Base-by-base conservation (phyloP, 2,797 vertebrate species). In the Orientallactaga sibirica region DNA sequence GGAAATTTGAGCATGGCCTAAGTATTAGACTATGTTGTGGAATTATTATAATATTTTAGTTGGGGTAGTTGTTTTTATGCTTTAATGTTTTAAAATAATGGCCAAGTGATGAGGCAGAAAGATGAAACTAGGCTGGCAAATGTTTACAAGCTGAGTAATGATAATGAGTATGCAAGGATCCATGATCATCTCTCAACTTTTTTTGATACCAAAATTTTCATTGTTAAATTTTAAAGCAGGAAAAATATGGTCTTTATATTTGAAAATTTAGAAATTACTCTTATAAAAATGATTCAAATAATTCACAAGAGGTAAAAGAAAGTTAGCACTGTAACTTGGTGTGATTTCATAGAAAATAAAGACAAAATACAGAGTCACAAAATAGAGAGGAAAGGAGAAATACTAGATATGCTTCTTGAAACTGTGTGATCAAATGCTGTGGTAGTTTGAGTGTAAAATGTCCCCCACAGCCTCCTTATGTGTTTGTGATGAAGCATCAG, bases 321-420 rank as follows among this genome's bases (percentile, higher is more conserved):
- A 80, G 67, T 71, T 71, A 64, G 86, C 48, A 64, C 25, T 24
- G 43, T 79, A 52, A 29, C 61, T n/a, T 52, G 41, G 85, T 41
- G 4, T 43, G 64, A 84, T 89, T 68, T 85, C 85, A 67, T 12
- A 93, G 66, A 78, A 87, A 58, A 41, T 43, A 48, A 93, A 91
- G 86, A n/a, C 15, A 77, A 87, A 92, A 84, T 22, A 71, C 33
- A 2, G 25, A 91, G 22, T 74, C 27, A 27, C 27, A 52, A 70
- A 90, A 82, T 20, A 71, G 48, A 2, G 19, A 58, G 7, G 18
- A 41, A 48, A 15, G 66, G 33, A 1, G 5, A 41, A 41, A 55
- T 76, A 12, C 1, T 22, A 78, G n/a, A 5, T 15, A 71, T 61
- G 24, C 15, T 77, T 85, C 86, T 87, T 58, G 7, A 7, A 62